Base-by-base conservation (phyloP, 2,113 vertebrate species). In the Prunella himalayana region DNA sequence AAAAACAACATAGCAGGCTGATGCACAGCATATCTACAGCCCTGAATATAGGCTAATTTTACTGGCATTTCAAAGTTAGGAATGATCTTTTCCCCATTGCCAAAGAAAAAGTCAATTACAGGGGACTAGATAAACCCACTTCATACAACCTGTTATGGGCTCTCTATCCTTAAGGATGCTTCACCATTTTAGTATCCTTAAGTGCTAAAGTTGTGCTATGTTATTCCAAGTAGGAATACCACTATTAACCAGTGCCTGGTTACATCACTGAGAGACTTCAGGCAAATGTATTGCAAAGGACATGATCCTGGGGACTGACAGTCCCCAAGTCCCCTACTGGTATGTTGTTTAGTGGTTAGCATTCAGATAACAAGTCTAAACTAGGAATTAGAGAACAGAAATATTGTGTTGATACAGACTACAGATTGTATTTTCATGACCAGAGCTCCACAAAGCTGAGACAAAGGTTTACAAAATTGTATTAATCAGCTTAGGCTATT, bases 261-360 rank as follows among this genome's bases (percentile, higher is more conserved):
- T 56, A 11, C 18, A 37, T n/a, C 24, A 27, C n/a, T 28, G 54
- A 45, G 60, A 69, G 9, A 9, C 21, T 51, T 7, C 4, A 5
- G 11, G 16, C 2, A 81, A 24, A 1, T 44, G 12, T 8, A 68
- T 8, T 51, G 14, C 7, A 31, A 35, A 27, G 8, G 65, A 19
- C 6, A 27, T 2, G 8, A 14, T 51, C 20, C 20, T 77, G 41
- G 37, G 10, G 25, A 10, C 24, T 11, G 5, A 31, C 0, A 37
- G 16, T 30, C n/a, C 4, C 33, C 6, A 70, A 33, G 20, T 39
- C 4, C 8, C 11, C 8, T 33, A 4, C 8, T 19, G 3, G 3
- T 42, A 24, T 6, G 17, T 20, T n/a, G 11, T 72, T 87, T 50
- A 39, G 4, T 18, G 2, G 5, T 10, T 69, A 22, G 5, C 66